phyloP scores from a whole-genome alignment of 2,888 invertebrate genomes.

The Helicoverpa assulta region DNA sequence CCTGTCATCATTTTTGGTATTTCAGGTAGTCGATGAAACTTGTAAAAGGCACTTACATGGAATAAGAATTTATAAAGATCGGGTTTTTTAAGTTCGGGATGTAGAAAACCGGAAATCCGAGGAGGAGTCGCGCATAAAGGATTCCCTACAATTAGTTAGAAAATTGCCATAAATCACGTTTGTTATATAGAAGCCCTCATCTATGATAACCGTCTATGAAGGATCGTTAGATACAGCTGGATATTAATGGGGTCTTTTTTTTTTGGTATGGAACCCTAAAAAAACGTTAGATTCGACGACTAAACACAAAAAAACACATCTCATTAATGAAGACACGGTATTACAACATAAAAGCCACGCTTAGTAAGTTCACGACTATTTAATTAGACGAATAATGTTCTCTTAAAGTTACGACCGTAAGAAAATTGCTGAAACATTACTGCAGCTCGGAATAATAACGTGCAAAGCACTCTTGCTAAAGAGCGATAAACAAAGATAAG shows the following conservation, averaged over 20 bases:
- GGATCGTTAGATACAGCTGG: too few relatives aligned
- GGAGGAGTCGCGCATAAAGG: too few relatives aligned
- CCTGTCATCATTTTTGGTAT: slow-evolving; percentile 64
- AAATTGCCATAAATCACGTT: too few relatives aligned
- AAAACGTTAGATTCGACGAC: slow-evolving; percentile 2
- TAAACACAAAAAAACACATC: slow-evolving; percentile 15
- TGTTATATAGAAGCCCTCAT: too few relatives aligned
- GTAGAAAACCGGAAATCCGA: background rate
- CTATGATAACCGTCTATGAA: too few relatives aligned
- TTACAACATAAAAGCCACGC: slow-evolving; percentile 30
- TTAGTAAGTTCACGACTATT: slow-evolving; percentile 35
- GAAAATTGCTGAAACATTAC: slow-evolving; percentile 18
- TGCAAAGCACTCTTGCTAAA: slow-evolving; percentile 22
- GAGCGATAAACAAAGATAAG: slow-evolving; percentile 47
- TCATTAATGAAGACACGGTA: slow-evolving; percentile 31
- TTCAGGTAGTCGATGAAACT: slow-evolving; percentile 57
- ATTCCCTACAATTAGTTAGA: too few relatives aligned
- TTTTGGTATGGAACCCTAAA: too few relatives aligned
- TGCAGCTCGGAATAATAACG: slow-evolving; percentile 27
- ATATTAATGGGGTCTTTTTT: too few relatives aligned
- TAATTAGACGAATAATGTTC: slow-evolving; percentile 41
- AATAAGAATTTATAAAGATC: slow-evolving; percentile 19
- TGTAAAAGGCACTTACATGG: slow-evolving; percentile 35
- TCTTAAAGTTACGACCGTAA: slow-evolving; percentile 36
- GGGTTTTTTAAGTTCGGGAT: background rate